phyloP scores from a whole-genome alignment of 2,888 invertebrate genomes.

The Phrixothrix hirtus region DNA sequence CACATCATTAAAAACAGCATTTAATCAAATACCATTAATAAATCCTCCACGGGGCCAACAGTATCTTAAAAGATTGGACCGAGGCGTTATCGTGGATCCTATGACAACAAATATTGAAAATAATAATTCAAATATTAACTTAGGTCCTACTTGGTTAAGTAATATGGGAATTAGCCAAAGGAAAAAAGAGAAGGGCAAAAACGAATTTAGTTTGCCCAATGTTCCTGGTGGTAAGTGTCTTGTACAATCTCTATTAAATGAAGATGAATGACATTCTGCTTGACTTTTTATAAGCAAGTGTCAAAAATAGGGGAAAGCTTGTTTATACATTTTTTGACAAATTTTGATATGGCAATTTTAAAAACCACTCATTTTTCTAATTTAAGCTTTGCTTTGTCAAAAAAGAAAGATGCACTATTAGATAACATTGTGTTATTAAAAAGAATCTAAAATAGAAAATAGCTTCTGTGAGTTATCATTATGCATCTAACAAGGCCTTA shows the following conservation, averaged over 20 bases:
- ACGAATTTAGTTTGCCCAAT: constrained; percentile 64
- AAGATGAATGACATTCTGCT: no score
- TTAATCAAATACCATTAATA: constrained; percentile 44
- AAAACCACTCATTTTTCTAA: not conserved
- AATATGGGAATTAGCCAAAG: constrained; percentile 27
- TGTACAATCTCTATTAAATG: not conserved
- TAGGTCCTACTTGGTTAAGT: constrained; percentile 40
- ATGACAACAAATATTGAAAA: constrained; percentile 42
- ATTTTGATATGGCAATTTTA: not conserved
- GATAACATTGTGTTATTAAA: no score
- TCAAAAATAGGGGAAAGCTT: no score
- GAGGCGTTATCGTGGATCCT: constrained; percentile 37
- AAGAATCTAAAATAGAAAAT: no score
- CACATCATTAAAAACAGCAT: constrained; percentile 36
- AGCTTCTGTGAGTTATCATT: no score
- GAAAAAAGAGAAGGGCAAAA: constrained; percentile 42
- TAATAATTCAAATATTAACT: constrained; percentile 29
- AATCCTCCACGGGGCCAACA: constrained; percentile 42
- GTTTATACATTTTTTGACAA: no score
- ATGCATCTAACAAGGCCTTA: no score
- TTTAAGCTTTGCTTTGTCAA: no score
- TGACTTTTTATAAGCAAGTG: no score
- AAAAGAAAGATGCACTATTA: no score
- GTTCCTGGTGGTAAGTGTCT: constrained; percentile 62
- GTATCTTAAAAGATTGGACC: constrained; percentile 47